phyloP scores from a whole-genome alignment of 2,113 vertebrate genomes.

The Apodemus speciosus region DNA sequence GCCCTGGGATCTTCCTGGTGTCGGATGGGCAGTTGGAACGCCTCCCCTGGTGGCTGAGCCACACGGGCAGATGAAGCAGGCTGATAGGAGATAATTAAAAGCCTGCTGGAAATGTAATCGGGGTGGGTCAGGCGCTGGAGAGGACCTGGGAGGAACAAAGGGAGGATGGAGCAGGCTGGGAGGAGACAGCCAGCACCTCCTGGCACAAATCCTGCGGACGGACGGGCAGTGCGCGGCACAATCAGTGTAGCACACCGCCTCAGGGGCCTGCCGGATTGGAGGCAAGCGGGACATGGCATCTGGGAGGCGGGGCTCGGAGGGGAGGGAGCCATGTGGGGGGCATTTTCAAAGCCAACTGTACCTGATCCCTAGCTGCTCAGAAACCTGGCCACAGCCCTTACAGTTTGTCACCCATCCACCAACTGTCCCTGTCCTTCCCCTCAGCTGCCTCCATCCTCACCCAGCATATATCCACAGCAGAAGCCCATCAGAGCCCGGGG shows the following conservation, averaged over 20 bases:
- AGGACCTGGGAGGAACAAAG: slow-evolving; percentile 30
- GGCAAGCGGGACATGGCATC: background rate
- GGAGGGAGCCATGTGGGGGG: background rate
- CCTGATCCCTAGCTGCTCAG: background rate
- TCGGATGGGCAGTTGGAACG: background rate
- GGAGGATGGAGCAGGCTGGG: background rate
- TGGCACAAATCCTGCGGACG: accelerated
- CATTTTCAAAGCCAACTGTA: background rate
- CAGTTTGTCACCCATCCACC: background rate
- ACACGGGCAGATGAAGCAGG: background rate
- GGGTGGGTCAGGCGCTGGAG: background rate
- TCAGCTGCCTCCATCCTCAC: background rate
- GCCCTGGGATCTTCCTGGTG: slow-evolving; percentile 49
- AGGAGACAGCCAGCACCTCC: background rate
- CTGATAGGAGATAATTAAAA: slow-evolving; percentile 65
- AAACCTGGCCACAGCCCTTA: background rate
- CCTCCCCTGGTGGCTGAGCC: background rate
- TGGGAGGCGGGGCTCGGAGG: too few relatives aligned
- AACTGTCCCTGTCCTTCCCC: background rate
- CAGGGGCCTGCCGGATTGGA: too few relatives aligned
- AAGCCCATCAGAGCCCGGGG: background rate
- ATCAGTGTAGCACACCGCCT: background rate
- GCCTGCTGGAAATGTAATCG: slow-evolving; percentile 48
- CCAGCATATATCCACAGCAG: background rate
- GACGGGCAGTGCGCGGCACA: background rate